Evolutionary conservation across 2,113 vertebrate species (phyloP).

Genomic region (Calcarius ornatus): DNA sequence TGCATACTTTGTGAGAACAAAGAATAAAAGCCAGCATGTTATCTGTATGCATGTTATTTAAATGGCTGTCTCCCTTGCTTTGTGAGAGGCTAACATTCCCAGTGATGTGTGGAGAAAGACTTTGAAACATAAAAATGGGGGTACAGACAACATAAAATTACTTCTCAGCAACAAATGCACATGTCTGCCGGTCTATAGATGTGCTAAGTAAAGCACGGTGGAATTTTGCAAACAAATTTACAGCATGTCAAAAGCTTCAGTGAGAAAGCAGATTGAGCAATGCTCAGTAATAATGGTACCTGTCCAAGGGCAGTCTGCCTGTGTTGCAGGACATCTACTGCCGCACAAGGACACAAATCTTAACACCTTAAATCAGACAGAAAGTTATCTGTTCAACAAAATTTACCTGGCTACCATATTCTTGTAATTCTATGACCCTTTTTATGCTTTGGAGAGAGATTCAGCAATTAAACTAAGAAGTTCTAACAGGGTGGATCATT

Average conservation of each 20-base stretch:
- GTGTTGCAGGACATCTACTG: not conserved
- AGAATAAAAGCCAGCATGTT: constrained; percentile 57
- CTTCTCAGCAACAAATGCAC: constrained; percentile 47
- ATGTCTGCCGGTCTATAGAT: constrained; percentile 15
- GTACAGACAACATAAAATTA: constrained; percentile 67
- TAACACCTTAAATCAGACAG: not conserved
- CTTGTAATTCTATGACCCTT: not conserved
- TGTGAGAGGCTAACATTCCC: constrained; percentile 34
- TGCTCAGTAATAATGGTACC: not conserved
- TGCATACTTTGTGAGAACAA: constrained; percentile 40
- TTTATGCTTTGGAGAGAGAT: not conserved
- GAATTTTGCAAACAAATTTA: constrained; percentile 59
- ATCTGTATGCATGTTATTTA: constrained; percentile 57
- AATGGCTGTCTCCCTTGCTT: constrained; percentile 30
- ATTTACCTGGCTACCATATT: not conserved
- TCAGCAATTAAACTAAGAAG: not conserved
- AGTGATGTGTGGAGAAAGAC: constrained; percentile 43
- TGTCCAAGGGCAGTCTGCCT: not conserved
- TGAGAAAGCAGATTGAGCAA: constrained; percentile 2
- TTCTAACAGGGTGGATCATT: not conserved
- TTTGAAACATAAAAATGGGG: constrained; percentile 42
- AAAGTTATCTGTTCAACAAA: not conserved
- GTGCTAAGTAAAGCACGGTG: constrained; percentile 30
- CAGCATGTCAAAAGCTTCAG: constrained; percentile 27
- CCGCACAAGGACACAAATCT: not conserved